phyloP scores from a whole-genome alignment of 2,797 vertebrate species.

The Enteromius trimaculatus region DNA sequence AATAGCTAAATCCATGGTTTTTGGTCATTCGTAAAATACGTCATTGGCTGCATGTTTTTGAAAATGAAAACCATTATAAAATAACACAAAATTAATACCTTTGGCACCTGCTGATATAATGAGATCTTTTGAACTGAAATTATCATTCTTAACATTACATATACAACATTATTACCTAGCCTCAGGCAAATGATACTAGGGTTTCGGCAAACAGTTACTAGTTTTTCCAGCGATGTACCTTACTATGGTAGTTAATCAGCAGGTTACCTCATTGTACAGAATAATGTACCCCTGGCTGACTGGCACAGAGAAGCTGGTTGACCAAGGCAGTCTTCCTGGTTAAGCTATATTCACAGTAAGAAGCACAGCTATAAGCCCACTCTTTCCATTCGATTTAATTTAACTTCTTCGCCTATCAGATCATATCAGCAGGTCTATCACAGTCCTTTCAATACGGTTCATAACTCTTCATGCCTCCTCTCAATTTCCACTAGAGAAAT shows the following conservation, averaged over 20 bases:
- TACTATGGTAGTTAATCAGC: not conserved
- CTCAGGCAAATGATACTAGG: not conserved
- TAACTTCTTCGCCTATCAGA: not conserved
- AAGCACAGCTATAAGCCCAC: not conserved
- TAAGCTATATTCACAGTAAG: not conserved
- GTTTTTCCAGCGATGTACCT: not conserved
- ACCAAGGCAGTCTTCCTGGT: not conserved
- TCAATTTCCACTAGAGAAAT: not conserved
- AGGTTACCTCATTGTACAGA: not conserved
- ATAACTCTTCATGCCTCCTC: constrained; percentile 4
- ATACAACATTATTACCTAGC: not conserved
- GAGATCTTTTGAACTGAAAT: not conserved
- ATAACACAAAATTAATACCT: not conserved
- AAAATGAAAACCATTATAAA: not conserved
- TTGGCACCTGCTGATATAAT: not conserved
- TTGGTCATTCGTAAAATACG: too few relatives aligned
- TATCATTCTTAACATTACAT: not conserved
- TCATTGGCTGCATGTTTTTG: too few relatives aligned
- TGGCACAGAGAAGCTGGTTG: not conserved
- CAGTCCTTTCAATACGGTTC: not conserved
- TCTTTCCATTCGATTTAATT: not conserved
- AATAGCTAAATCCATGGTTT: too few relatives aligned
- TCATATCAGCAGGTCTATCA: constrained; percentile 6
- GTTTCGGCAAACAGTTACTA: not conserved
- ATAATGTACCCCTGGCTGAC: not conserved